Evolutionary conservation across 2,797 vertebrate species (phyloP).

Genomic region (Ateles fusciceps): DNA sequence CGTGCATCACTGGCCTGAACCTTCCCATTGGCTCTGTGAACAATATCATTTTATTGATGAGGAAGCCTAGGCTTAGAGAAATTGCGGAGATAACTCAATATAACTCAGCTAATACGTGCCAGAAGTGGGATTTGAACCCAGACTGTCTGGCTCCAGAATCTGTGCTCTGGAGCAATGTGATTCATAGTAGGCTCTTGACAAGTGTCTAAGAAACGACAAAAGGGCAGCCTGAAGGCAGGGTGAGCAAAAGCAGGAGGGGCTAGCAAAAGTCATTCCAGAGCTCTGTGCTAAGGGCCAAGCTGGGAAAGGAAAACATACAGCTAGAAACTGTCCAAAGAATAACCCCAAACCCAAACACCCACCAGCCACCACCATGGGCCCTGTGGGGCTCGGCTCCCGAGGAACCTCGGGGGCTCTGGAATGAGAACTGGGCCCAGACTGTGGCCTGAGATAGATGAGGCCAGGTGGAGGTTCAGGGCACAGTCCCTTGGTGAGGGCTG

Average conservation of each 20-base stretch:
- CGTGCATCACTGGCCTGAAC: neutral
- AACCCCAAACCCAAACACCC: conserved; percentile 48
- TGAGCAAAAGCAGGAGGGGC: neutral
- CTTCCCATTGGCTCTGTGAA: neutral
- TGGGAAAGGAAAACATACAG: conserved; percentile 44
- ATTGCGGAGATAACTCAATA: neutral
- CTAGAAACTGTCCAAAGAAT: conserved; percentile 12
- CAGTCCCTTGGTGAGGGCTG: neutral
- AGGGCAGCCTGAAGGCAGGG: neutral
- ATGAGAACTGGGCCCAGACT: neutral
- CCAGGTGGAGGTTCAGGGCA: neutral
- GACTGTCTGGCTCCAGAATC: neutral
- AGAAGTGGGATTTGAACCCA: neutral
- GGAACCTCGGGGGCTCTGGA: neutral
- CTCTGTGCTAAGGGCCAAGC: neutral
- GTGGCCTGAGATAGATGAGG: neutral
- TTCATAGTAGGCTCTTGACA: neutral
- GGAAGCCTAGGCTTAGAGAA: neutral
- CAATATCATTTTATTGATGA: neutral
- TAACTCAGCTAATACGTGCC: neutral
- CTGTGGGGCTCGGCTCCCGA: neutral
- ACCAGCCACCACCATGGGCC: neutral
- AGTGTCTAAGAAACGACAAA: neutral
- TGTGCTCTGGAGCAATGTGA: neutral
- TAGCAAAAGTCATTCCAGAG: neutral